Conservation (phyloP, 2,888 invertebrate species). For the Drosophila prostipennis region DNA sequence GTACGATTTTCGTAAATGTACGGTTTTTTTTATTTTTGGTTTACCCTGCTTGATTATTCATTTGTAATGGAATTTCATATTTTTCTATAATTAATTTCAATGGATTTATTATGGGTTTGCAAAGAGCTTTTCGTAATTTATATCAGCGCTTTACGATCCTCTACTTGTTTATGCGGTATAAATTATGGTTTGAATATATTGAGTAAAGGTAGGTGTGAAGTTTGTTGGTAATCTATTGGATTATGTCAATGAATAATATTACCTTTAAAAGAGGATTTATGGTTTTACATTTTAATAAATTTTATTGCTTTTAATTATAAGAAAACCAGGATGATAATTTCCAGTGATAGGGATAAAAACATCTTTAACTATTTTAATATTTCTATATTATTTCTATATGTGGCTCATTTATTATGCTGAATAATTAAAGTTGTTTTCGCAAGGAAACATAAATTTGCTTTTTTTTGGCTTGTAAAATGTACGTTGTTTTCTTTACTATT, state of each 20-base stretch:
- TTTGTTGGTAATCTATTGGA: neutral
- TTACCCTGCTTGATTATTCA: conserved; percentile 28
- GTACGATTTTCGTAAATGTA: conserved; percentile 18
- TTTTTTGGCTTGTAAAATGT: neutral
- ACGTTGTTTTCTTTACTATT: conserved; percentile 21
- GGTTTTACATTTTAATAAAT: neutral
- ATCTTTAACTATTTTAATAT: neutral
- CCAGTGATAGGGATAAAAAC: too few relatives aligned
- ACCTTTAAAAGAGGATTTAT: neutral
- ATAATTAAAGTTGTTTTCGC: neutral
- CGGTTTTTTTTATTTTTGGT: neutral
- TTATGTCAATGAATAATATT: neutral
- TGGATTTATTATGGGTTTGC: conserved; percentile 18
- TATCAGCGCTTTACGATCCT: neutral
- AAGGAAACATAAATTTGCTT: neutral
- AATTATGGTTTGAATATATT: neutral
- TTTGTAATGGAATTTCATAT: conserved; percentile 39
- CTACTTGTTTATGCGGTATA: neutral
- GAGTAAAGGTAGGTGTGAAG: neutral
- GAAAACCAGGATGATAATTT: too few relatives aligned
- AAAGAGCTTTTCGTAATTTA: conserved; percentile 18
- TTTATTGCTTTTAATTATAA: too few relatives aligned
- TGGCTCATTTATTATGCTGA: neutral
- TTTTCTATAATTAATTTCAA: conserved; percentile 41
- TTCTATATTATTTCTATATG: neutral